A percentile compares a stretch with the other conserved stretches of the same genome.
phyloP scores from a whole-genome alignment of 2,888 invertebrate genomes.

The Clivina fossor region DNA sequence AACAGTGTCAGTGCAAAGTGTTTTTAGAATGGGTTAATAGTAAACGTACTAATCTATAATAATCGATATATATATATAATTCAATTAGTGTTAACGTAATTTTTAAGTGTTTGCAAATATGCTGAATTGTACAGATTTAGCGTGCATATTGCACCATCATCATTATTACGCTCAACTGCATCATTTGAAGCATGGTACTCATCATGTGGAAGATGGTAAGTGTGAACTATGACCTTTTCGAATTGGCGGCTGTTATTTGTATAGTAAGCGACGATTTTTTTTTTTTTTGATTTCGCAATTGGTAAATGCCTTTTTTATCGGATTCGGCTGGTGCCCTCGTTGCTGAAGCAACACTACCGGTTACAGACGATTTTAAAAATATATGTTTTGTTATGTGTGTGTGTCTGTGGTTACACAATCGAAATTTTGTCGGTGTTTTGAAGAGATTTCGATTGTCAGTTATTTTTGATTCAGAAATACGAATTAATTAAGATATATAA shows the following conservation, averaged over 20 bases:
- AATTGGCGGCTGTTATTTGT: neutral
- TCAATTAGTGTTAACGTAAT: neutral
- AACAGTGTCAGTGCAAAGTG: too few relatives aligned
- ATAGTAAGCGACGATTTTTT: constrained; percentile 18
- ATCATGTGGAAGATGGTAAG: constrained; percentile 67
- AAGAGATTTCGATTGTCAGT: too few relatives aligned
- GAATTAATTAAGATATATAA: too few relatives aligned
- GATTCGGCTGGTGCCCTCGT: constrained; percentile 21
- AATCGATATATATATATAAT: neutral
- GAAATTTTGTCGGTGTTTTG: too few relatives aligned
- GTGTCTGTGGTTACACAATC: too few relatives aligned
- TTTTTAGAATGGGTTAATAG: neutral
- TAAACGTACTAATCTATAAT: neutral
- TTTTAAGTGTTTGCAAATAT: constrained; percentile 54
- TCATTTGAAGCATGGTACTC: constrained; percentile 63
- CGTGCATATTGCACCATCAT: constrained; percentile 75
- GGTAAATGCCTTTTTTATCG: neutral
- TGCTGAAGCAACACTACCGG: constrained; percentile 21
- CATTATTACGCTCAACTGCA: constrained; percentile 74
- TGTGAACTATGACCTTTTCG: constrained; percentile 16
- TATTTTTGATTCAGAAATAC: too few relatives aligned
- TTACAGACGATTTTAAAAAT: too few relatives aligned
- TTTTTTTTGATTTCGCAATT: constrained; percentile 38
- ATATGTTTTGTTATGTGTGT: too few relatives aligned
- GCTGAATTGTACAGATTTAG: constrained; percentile 77